A percentile compares a stretch with the other conserved stretches of the same genome.
phyloP scores from a whole-genome alignment of 2,888 invertebrate genomes.

The Tetanocera ferruginea region DNA sequence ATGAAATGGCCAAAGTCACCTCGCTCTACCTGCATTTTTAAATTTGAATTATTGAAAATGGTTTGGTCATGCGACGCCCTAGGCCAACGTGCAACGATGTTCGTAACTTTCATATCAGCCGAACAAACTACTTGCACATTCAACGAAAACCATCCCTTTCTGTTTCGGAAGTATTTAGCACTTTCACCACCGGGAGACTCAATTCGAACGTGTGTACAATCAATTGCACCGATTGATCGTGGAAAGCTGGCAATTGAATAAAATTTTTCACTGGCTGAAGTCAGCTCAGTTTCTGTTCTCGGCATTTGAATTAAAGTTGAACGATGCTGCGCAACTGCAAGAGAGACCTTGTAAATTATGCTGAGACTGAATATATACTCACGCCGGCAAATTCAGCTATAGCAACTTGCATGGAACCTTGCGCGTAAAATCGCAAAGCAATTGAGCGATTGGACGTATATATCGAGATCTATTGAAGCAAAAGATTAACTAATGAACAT shows the following conservation, averaged over 20 bases:
- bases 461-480: not conserved
- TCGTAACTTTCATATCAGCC: too few species aligned
- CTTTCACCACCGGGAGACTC: slow-evolving; percentile 33
- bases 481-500: not conserved
- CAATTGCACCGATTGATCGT: slow-evolving; percentile 39
- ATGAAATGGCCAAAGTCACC: too few species aligned
- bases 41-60: too few species aligned
- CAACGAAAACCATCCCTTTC: slow-evolving; percentile 39
- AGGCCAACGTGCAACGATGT: too few species aligned
- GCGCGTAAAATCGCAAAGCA: too few species aligned
- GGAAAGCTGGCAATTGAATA: slow-evolving; percentile 34
- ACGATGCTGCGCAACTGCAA: not conserved
- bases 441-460: not conserved
- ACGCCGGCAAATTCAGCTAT: not conserved
- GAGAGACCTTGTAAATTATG: not conserved
- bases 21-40: too few species aligned
- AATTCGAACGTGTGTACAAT: slow-evolving; percentile 40
- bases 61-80: too few species aligned
- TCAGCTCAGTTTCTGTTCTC: slow-evolving; percentile 5
- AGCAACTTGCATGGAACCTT: too few species aligned
- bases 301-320: slow-evolving; percentile 2
- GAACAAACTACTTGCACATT: too few species aligned
- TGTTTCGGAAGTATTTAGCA: slow-evolving; percentile 33
- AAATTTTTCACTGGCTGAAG: too few species aligned
- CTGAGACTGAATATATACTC: not conserved